Evolutionary conservation across 2,113 vertebrate genomes (phyloP).

Genomic region (Sylvilagus bachmani): DNA sequence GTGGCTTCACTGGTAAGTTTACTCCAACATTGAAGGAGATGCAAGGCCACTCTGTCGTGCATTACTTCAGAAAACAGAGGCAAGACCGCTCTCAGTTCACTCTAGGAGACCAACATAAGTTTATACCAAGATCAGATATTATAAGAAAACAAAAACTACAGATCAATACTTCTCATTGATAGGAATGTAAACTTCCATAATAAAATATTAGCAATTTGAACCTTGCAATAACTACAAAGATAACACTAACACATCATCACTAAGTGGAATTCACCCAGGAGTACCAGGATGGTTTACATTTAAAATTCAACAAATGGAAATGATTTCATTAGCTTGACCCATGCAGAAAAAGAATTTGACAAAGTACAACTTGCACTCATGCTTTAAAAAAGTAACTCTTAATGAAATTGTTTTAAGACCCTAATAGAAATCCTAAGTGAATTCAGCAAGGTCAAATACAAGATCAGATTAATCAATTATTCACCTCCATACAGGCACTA

Average conservation of each 20-base stretch:
- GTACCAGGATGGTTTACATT: neutral
- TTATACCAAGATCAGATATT: neutral
- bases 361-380: neutral
- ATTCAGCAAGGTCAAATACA: neutral
- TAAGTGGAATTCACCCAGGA: neutral
- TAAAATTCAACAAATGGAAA: neutral
- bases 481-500: neutral
- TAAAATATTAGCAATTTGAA: neutral
- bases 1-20: neutral
- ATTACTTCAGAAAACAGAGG: constrained; percentile 1
- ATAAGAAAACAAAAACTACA: neutral
- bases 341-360: neutral
- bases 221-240: neutral
- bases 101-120: neutral
- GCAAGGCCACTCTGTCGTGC: neutral
- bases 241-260: neutral
- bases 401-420: neutral
- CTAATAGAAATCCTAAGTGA: neutral
- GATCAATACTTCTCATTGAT: neutral
- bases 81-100: neutral
- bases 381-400: neutral
- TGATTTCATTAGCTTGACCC: neutral
- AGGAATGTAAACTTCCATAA: neutral
- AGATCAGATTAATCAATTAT: neutral
- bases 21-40: neutral